Conservation (phyloP, 2,113 vertebrate genomes). For the Toxotes jaculatrix region DNA sequence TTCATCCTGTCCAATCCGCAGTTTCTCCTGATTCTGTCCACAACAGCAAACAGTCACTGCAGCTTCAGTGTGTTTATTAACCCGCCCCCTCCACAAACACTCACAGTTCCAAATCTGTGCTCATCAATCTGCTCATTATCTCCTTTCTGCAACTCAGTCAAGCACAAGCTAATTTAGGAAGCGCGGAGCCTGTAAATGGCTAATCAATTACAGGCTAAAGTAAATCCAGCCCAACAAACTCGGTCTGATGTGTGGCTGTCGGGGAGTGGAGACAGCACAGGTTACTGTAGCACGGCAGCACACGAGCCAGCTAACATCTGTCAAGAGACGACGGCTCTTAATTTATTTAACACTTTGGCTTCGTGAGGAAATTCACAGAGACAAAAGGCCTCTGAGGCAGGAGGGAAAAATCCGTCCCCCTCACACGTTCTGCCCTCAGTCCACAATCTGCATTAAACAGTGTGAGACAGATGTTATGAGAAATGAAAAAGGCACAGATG, state of each 20-base stretch:
- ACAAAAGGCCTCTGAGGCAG: background rate
- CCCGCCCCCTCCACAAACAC: too few species aligned
- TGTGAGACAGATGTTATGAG: too few species aligned
- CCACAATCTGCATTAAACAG: too few species aligned
- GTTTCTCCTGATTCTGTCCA: too few species aligned
- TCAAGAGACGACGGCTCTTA: background rate
- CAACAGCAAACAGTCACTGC: too few species aligned
- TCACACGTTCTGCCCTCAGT: too few species aligned
- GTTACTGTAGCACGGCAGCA: background rate
- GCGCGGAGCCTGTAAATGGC: background rate
- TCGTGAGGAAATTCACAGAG: background rate
- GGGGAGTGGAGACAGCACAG: background rate
- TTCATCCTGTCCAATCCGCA: too few species aligned
- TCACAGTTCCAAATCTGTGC: background rate
- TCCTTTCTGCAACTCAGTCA: background rate
- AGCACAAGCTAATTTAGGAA: background rate
- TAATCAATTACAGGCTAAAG: background rate
- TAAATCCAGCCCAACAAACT: background rate
- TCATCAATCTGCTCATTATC: slow-evolving; percentile 17
- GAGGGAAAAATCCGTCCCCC: background rate
- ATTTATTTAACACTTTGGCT: slow-evolving; percentile 1
- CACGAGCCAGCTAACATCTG: background rate
- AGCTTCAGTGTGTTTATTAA: too few species aligned
- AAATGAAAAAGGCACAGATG: too few species aligned
- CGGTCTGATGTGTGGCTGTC: background rate